Evolutionary conservation across 2,113 vertebrate species (phyloP).

Genomic region (Typhlomys cinereus): DNA sequence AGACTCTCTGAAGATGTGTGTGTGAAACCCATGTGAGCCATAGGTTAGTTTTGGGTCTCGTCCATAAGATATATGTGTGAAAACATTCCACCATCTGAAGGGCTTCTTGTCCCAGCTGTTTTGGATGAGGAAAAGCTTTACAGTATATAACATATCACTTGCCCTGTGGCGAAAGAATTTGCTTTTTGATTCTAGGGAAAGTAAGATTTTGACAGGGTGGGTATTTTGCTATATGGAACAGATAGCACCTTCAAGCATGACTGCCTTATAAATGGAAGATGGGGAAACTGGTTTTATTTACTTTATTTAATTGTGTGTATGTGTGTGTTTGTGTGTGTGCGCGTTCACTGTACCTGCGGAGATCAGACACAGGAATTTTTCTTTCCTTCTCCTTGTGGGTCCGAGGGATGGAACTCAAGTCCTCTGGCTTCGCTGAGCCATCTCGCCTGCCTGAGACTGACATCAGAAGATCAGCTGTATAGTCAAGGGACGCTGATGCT

Average conservation of each 20-base stretch:
- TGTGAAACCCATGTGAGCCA: not conserved
- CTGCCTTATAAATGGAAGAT: not conserved
- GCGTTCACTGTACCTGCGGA: too few species aligned
- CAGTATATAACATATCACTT: not conserved
- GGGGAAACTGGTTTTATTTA: slow-evolving; percentile 5
- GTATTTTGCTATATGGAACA: slow-evolving; percentile 38
- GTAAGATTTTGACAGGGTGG: not conserved
- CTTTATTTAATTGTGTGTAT: too few species aligned
- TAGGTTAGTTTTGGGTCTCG: not conserved
- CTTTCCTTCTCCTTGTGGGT: too few species aligned
- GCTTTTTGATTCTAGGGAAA: not conserved
- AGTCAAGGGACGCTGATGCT: too few species aligned
- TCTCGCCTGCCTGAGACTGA: too few species aligned
- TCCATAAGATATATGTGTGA: not conserved
- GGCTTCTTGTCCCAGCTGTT: not conserved
- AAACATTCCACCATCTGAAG: not conserved
- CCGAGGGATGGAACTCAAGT: too few species aligned
- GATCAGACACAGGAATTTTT: too few species aligned
- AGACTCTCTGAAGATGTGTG: not conserved
- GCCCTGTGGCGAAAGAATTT: not conserved
- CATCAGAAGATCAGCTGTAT: too few species aligned
- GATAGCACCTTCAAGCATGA: not conserved
- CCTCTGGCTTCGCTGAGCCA: too few species aligned
- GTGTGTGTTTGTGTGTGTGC: too few species aligned
- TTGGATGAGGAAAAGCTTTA: not conserved